A percentile compares a stretch with the other conserved stretches of the same genome.
These are phyloP conservation scores for Acanthochromis polyacanthus DNA, from an alignment of 2,113 vertebrate species.

Conservation along the genomic window DNA sequence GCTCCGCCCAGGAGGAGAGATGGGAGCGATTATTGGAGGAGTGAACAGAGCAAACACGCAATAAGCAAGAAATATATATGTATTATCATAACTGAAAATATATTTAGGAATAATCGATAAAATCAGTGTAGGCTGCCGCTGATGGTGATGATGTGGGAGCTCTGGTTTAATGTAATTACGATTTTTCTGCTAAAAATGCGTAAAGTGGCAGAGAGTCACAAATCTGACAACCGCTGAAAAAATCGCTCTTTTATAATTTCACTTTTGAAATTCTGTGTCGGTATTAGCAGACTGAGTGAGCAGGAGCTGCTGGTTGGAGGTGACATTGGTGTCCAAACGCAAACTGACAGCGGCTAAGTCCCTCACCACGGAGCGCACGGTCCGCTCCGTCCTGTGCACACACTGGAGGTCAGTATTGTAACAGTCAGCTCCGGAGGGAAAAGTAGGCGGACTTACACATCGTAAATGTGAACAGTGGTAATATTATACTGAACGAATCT, in stretches of 20 bases:
- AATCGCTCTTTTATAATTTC: background rate
- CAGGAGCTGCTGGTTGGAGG: slow-evolving; percentile 7
- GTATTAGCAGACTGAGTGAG: background rate
- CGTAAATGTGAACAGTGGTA: background rate
- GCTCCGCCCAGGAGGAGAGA: slow-evolving; percentile 63
- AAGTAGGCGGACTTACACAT: slow-evolving; percentile 5
- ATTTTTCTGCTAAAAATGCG: slow-evolving; percentile 8
- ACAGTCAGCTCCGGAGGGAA: slow-evolving; percentile 51
- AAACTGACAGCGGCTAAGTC: slow-evolving; percentile 29
- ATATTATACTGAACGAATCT: background rate
- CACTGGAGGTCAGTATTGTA: slow-evolving; percentile 84
- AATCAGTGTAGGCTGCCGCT: background rate
- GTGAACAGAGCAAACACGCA: background rate
- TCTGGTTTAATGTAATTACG: background rate
- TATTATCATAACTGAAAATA: background rate
- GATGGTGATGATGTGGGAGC: background rate
- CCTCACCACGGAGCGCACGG: slow-evolving; percentile 5
- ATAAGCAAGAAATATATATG: background rate
- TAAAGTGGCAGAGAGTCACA: background rate
- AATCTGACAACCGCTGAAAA: slow-evolving; percentile 6
- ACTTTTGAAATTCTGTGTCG: slow-evolving; percentile 5
- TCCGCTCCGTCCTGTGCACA: slow-evolving; percentile 47
- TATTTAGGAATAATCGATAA: background rate
- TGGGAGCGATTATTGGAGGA: slow-evolving; percentile 5
- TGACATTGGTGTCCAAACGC: slow-evolving; percentile 36